Conservation (phyloP, 2,113 vertebrate species). For the Trachemys scripta region DNA sequence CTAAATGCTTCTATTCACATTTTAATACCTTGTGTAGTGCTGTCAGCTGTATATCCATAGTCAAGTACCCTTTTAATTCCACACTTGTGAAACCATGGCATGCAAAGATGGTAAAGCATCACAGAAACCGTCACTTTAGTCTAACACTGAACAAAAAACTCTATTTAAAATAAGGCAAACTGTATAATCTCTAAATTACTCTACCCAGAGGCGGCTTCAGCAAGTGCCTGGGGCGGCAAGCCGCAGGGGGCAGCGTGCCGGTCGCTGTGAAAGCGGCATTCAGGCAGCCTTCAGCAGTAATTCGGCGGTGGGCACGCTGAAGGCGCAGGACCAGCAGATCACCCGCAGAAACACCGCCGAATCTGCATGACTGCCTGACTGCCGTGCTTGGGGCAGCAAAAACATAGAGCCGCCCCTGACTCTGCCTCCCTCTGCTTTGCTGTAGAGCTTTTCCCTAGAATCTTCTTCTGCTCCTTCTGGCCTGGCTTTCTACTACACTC, state of each 20-base stretch:
- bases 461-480: background rate
- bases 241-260: too few relatives aligned
- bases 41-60: background rate
- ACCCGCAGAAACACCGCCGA: too few relatives aligned
- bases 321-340: too few relatives aligned
- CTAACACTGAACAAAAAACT: accelerated
- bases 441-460: background rate
- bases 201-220: too few relatives aligned
- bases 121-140: background rate
- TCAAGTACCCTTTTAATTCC: too few relatives aligned
- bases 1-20: background rate
- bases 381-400: too few relatives aligned
- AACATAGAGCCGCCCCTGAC: background rate
- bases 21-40: background rate
- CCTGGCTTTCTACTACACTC: background rate
- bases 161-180: background rate
- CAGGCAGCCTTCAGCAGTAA: too few relatives aligned
- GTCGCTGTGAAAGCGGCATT: too few relatives aligned
- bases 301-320: too few relatives aligned
- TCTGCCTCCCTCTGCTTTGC: too few relatives aligned
- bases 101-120: background rate
- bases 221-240: too few relatives aligned
- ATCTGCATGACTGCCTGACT: too few relatives aligned
- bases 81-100: accelerated
- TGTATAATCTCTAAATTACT: background rate